Base-by-base conservation (phyloP, 2,888 invertebrate genomes). In the Drosophila kanekoi region DNA sequence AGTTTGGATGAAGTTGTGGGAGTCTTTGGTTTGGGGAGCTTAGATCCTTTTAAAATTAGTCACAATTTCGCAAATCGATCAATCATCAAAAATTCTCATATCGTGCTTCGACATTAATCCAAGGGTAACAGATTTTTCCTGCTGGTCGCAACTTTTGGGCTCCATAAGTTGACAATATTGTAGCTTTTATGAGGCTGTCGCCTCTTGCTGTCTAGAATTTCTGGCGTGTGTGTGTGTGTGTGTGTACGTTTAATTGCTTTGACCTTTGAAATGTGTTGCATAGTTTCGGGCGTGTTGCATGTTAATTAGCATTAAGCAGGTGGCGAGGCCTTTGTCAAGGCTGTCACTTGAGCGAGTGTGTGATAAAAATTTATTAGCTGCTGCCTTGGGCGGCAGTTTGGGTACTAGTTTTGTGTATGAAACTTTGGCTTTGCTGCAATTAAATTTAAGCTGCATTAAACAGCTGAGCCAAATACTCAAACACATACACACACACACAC, bases 221-320 rank as follows among this genome's bases (percentile, higher is more conserved):
- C 32, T 11, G 3, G 37, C n/a, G n/a, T 18, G 18, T 18, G 18
- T 37, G 14, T 16, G 18, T 48, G 28, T 43, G 38, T 70, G 43
- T 62, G 78, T 82, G 72, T 77, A 77, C 73, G 69, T 83, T 89
- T 89, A 89, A 89, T 93, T 93, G 92, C 93, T 92, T 91, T 91
- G 85, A 86, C 85, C 89, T 86, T 81, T 84, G 72, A 48, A 72
- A 72, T 74, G 64, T 63, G 71, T 52, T 79, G 74, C 72, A 87
- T 62, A 87, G 77, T 74, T 77, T 77, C 23, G 67, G 83, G 62
- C 47, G 65, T 72, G 75, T 76, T 83, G 89, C 84, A 87, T 86
- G 84, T 85, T 85, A 85, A 85, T 85, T 89, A 89, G 89, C 81
- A 77, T 79, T 88, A 88, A 88, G 78, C 71, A 80, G 72, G 32